Conservation (phyloP, 2,797 vertebrate species). For the Nasua narica region DNA sequence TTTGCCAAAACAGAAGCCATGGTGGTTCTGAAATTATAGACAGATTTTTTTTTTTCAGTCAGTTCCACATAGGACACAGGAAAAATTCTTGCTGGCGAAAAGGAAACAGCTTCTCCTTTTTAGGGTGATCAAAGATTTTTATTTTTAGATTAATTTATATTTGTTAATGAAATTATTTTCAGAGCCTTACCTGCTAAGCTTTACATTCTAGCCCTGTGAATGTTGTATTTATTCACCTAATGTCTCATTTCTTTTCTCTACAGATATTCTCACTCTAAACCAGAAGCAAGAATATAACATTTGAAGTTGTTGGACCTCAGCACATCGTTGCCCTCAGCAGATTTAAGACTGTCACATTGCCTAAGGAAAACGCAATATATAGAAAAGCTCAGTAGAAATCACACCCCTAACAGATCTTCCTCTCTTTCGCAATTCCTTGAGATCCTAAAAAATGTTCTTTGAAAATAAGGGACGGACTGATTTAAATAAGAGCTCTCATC, state of each 20-base stretch:
- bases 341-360: background rate
- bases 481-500: background rate
- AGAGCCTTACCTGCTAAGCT: background rate
- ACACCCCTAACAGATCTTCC: background rate
- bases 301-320: background rate
- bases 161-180: background rate
- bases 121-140: background rate
- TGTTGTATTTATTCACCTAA: background rate
- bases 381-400: background rate
- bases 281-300: background rate
- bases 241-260: background rate
- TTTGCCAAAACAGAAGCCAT: background rate
- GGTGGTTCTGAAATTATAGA: background rate
- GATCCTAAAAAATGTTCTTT: background rate
- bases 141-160: background rate
- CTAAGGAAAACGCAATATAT: background rate
- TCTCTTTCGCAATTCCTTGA: background rate
- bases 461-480: background rate
- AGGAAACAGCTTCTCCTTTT: conserved; percentile 9
- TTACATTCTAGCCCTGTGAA: background rate
- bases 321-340: background rate
- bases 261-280: background rate
- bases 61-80: background rate
- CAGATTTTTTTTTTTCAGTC: background rate
- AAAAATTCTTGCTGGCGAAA: background rate